Evolutionary conservation across 2,113 vertebrate genomes (phyloP), one percentile per base, ranked within the genome.

Genomic region (Oreochromis aureus): DNA sequence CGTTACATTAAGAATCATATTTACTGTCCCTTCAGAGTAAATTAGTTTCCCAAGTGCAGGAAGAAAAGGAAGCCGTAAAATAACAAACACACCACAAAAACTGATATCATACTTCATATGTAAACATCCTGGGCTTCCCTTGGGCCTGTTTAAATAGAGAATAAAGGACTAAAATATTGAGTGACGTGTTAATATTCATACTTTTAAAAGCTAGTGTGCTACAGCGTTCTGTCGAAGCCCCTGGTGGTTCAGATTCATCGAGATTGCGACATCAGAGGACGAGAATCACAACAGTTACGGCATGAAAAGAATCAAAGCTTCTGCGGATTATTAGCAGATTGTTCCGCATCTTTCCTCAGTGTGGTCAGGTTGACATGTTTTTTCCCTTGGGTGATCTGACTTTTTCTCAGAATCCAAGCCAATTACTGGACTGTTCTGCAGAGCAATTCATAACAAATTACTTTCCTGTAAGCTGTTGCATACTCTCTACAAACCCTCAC

Each of bases 381-480:
- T 63, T 73, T 36, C 90, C 81, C 83, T 51, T 7, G 66, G 81
- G 54, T 84, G 18, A 18, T 41, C 56, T 73, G 41, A 82, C 19
- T 81, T 85, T 90, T 80, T 85, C 34, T 48, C 41, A 41, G 69
- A 81, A 88, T 85, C 54, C 69, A 81, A 27, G 69, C 81, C 87
- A 87, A 89, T 92, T 89, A 92, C 79, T 90, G 87, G 63, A 81
- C 88, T 55, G 61, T 39, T 87, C 54, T 6, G 46, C 83, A 51
- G 51, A 84, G 27, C 80, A 36, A 82, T 48, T 58, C 44, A 83
- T 51, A 46, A 48, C 58, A 83, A 89, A 80, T 48, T 1, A 55
- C 34, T 86, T 86, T 82, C 7, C 80, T 66, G 59, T 59, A 82
- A 86, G 79, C 86, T 44, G 34, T 54, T 81, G 30, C 48, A 66